phyloP scores from a whole-genome alignment of 2,113 vertebrate genomes.

The Coptodon bakossiorum region DNA sequence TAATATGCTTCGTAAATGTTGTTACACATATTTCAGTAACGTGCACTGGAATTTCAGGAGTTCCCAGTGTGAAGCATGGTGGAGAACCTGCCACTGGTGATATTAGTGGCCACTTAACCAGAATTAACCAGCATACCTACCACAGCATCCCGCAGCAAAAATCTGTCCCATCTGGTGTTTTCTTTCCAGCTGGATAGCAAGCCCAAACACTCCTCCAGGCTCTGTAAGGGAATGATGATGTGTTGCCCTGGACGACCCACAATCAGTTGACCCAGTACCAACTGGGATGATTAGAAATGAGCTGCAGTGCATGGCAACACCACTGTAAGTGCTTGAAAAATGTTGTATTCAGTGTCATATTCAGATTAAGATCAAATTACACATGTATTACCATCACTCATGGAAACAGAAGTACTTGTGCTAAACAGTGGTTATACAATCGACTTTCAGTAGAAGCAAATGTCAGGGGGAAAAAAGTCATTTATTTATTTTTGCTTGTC shows the following conservation, averaged over 20 bases:
- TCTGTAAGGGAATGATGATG: background rate
- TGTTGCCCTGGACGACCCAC: background rate
- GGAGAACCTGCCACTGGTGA: background rate
- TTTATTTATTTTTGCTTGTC: background rate
- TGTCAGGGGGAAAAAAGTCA: accelerated
- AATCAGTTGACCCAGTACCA: background rate
- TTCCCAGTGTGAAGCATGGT: background rate
- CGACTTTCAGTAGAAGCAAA: background rate
- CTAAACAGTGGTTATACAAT: background rate
- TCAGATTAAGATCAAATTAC: background rate
- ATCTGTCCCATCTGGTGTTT: background rate
- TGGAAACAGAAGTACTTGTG: background rate
- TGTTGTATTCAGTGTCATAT: background rate
- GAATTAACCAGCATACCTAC: background rate
- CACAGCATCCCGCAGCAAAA: background rate
- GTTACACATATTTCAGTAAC: background rate
- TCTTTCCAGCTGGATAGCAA: background rate
- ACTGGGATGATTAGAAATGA: background rate
- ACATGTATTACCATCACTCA: background rate
- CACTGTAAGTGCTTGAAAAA: background rate
- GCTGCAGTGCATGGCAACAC: background rate
- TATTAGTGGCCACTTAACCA: background rate
- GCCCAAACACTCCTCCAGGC: background rate
- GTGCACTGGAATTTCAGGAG: background rate
- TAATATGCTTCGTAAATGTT: background rate